Evolutionary conservation across 2,888 invertebrate genomes (phyloP).

Genomic region (Tortricodes alternella): DNA sequence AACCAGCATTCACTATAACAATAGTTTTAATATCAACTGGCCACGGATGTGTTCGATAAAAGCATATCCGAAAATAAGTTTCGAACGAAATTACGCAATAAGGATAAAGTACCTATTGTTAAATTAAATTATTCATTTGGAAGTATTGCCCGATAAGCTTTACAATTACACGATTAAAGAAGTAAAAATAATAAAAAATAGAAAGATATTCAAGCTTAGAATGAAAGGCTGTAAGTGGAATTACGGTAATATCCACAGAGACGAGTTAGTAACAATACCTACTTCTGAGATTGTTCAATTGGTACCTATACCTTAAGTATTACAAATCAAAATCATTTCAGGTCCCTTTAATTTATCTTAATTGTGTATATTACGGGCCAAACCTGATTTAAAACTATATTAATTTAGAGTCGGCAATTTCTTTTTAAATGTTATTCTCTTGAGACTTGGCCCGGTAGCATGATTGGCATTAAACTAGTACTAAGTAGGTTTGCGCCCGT

Average conservation of each 20-base stretch:
- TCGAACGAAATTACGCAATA: conserved; percentile 47
- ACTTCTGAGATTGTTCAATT: conserved; percentile 77
- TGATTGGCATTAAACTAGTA: too few species aligned
- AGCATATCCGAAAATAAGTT: conserved; percentile 57
- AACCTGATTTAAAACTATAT: background rate
- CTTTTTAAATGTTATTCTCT: conserved; percentile 1
- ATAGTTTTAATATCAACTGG: conserved; percentile 77
- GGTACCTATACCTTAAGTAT: conserved; percentile 77
- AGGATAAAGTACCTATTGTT: conserved; percentile 41
- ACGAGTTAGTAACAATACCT: conserved; percentile 65
- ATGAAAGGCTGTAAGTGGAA: conserved; percentile 59
- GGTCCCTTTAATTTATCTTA: conserved; percentile 82
- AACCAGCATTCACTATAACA: conserved; percentile 64
- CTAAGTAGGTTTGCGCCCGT: conserved; percentile 21
- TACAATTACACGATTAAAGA: conserved; percentile 62
- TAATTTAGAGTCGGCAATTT: background rate
- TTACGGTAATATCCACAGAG: conserved; percentile 59
- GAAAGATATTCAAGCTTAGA: conserved; percentile 59
- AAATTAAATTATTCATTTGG: conserved; percentile 49
- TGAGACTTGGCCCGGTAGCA: conserved; percentile 8
- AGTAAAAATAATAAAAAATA: conserved; percentile 70
- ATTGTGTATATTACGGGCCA: conserved; percentile 48
- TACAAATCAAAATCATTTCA: conserved; percentile 78
- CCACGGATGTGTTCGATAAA: conserved; percentile 69
- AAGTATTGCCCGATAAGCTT: conserved; percentile 61